A percentile compares a stretch with the other conserved stretches of the same genome.
Evolutionary conservation across 2,888 invertebrate species (phyloP).

Genomic region (Melitaea athalia): DNA sequence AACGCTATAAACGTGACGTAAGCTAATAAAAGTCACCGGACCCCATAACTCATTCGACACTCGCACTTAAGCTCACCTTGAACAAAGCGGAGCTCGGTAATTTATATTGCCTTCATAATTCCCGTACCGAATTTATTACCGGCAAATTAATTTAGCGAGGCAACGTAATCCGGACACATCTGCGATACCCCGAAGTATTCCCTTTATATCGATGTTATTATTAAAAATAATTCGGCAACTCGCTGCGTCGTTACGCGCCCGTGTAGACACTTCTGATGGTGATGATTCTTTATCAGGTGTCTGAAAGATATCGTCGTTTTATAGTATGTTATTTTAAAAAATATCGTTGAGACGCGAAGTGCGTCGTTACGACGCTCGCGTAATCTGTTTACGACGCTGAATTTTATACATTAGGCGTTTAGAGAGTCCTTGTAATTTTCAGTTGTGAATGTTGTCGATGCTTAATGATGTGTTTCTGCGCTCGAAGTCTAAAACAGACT

Average conservation of each 20-base stretch:
- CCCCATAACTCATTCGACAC: slow-evolving; percentile 39
- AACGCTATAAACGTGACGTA: slow-evolving; percentile 20
- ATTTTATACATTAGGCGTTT: not conserved
- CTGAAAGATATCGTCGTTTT: not conserved
- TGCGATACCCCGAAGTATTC: slow-evolving; percentile 48
- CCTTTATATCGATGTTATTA: slow-evolving; percentile 49
- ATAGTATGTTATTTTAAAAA: not conserved
- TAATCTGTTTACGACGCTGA: not conserved
- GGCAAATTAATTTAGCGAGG: slow-evolving; percentile 62
- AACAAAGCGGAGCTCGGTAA: slow-evolving; percentile 53
- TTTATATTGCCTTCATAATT: slow-evolving; percentile 68
- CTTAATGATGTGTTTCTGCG: slow-evolving; percentile 2
- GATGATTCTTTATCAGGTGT: not conserved
- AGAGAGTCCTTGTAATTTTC: not conserved
- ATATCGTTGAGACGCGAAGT: not conserved
- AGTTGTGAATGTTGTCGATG: not conserved
- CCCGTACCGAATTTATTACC: slow-evolving; percentile 63
- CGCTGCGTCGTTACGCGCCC: slow-evolving; percentile 4
- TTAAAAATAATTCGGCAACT: slow-evolving; percentile 14
- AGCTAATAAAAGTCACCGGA: slow-evolving; percentile 23
- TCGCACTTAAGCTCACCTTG: slow-evolving; percentile 42
- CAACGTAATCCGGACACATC: slow-evolving; percentile 58
- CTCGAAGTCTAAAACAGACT: not conserved
- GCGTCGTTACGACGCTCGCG: not conserved
- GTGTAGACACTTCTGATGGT: not conserved